Percentiles rank a stretch among this genome's conserved stretches.
phyloP scores from a whole-genome alignment of 2,888 invertebrate species.

The Phalera bucephala region DNA sequence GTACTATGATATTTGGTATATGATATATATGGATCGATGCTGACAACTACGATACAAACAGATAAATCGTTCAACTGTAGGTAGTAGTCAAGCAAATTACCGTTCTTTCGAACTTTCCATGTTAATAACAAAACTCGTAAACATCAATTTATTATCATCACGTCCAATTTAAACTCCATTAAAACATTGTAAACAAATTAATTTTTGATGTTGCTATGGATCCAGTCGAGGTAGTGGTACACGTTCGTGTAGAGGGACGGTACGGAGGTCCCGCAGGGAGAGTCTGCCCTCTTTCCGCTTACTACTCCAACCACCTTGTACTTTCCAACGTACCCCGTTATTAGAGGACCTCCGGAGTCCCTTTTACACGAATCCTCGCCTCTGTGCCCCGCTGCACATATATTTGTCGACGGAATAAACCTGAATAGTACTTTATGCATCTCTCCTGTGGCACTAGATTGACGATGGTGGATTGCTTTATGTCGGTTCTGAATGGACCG shows the following conservation, averaged over 20 bases:
- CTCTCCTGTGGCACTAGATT: conserved; percentile 59
- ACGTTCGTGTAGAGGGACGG: conserved; percentile 73
- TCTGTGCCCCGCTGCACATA: conserved; percentile 64
- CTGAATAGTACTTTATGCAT: conserved; percentile 55
- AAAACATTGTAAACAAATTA: too few species aligned
- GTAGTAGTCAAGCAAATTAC: too few species aligned
- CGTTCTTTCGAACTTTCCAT: too few species aligned
- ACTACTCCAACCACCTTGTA: conserved; percentile 69
- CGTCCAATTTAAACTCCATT: too few species aligned
- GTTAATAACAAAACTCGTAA: too few species aligned
- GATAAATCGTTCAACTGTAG: too few species aligned
- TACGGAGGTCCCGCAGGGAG: conserved; percentile 66
- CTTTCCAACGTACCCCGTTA: conserved; percentile 61
- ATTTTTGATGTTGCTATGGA: conserved; percentile 43
- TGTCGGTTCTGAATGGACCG: conserved; percentile 51
- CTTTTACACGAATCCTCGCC: conserved; percentile 75
- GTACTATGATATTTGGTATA: too few species aligned
- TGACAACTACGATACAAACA: too few species aligned
- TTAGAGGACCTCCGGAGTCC: conserved; percentile 73
- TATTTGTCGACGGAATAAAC: conserved; percentile 53
- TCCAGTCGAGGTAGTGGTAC: conserved; percentile 65
- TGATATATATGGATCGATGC: too few species aligned
- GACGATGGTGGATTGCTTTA: conserved; percentile 69
- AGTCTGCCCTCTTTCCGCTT: conserved; percentile 69
- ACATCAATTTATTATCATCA: too few species aligned